A percentile compares a stretch with the other conserved stretches of the same genome.
Conservation (phyloP, 1,140 invertebrate genomes). For the Drosophila trapezifrons region DNA sequence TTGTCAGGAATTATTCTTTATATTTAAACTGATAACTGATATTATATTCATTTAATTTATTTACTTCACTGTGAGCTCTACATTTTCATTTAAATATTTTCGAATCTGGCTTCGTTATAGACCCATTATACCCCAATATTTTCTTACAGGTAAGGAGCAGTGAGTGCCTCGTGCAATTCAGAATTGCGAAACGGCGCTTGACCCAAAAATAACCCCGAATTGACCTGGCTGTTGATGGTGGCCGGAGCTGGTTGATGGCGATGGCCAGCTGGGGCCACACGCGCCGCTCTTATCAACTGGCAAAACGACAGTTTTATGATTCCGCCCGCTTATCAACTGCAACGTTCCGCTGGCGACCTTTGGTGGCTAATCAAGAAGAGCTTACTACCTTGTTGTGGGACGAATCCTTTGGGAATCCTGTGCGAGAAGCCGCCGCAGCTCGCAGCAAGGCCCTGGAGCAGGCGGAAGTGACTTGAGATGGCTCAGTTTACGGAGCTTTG, state of each 20-base stretch:
- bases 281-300: constrained; percentile 56
- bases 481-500: constrained; percentile 56
- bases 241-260: background rate
- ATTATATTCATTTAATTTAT: too few relatives aligned
- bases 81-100: background rate
- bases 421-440: background rate
- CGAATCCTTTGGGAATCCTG: constrained; percentile 57
- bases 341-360: constrained; percentile 39
- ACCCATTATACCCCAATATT: background rate
- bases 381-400: constrained; percentile 66
- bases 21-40: too few relatives aligned
- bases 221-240: constrained; percentile 27
- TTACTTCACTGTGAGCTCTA: too few relatives aligned
- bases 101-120: background rate
- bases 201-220: constrained; percentile 31
- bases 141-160: constrained; percentile 7
- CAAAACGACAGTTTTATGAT: constrained; percentile 62
- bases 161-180: background rate
- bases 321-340: constrained; percentile 38
- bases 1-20: too few relatives aligned
- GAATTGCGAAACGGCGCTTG: constrained; percentile 17
- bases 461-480: constrained; percentile 37
- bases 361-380: constrained; percentile 61
- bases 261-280: constrained; percentile 29
- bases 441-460: background rate